Percentiles rank a stretch among this genome's conserved stretches.
Conservation (phyloP, 2,888 invertebrate species). For the Toxonevra muliebris region DNA sequence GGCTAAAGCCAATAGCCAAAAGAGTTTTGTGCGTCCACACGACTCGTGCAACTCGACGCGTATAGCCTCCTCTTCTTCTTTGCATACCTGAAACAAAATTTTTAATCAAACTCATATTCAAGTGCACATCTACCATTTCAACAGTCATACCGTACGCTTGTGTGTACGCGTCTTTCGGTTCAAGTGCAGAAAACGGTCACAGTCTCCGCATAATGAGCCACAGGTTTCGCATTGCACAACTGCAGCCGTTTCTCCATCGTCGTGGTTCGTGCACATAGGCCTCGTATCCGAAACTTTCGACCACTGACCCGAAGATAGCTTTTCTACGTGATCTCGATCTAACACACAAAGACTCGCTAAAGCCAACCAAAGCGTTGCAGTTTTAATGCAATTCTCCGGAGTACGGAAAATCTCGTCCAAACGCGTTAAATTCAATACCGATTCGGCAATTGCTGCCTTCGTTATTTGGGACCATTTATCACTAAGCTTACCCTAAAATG, state of each 20-base stretch:
- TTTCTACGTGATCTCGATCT: slow-evolving; percentile 89
- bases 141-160: slow-evolving; percentile 68
- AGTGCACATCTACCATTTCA: not conserved
- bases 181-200: slow-evolving; percentile 94
- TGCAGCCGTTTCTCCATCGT: slow-evolving; percentile 92
- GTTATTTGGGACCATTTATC: slow-evolving; percentile 87
- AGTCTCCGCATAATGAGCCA: slow-evolving; percentile 93
- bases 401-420: slow-evolving; percentile 78
- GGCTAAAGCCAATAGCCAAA: slow-evolving; percentile 92
- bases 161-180: slow-evolving; percentile 87
- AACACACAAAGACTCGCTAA: slow-evolving; percentile 92
- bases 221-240: slow-evolving; percentile 92
- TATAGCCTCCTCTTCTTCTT: slow-evolving; percentile 95
- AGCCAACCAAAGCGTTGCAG: slow-evolving; percentile 90
- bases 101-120: not conserved
- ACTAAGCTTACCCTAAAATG: slow-evolving; percentile 80
- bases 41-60: slow-evolving; percentile 97
- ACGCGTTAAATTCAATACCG: slow-evolving; percentile 84
- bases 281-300: slow-evolving; percentile 71
- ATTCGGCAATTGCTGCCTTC: slow-evolving; percentile 87
- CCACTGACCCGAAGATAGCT: slow-evolving; percentile 82
- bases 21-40: slow-evolving; percentile 94
- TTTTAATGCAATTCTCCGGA: slow-evolving; percentile 81
- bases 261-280: slow-evolving; percentile 94
- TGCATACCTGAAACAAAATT: slow-evolving; percentile 69